Evolutionary conservation across 2,888 invertebrate species (phyloP).

Genomic region (Smittia sp.): DNA sequence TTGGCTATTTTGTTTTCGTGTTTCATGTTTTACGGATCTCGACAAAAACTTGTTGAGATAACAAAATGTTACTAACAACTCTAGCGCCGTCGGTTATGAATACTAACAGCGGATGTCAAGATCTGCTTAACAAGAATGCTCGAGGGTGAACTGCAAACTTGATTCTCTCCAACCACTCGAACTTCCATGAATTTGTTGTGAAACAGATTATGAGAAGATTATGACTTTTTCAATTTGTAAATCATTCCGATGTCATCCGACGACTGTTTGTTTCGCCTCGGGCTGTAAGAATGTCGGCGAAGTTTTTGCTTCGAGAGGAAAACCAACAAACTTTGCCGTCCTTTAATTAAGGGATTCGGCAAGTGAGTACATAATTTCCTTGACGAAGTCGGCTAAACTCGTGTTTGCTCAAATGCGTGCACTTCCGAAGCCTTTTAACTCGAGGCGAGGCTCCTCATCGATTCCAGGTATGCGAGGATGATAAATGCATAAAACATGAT

Average conservation of each 20-base stretch:
- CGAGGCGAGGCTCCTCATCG: background rate
- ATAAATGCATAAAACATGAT: constrained; percentile 3
- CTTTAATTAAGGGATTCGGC: constrained; percentile 4
- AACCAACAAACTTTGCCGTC: constrained; percentile 8
- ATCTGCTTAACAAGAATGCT: constrained; percentile 9
- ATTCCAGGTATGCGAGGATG: background rate
- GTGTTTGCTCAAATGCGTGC: background rate
- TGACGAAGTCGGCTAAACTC: background rate
- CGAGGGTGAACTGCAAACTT: background rate
- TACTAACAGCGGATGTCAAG: background rate
- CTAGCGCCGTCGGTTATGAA: constrained; percentile 8
- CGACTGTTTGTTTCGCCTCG: too few relatives aligned
- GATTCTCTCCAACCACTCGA: background rate
- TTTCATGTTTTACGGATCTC: background rate
- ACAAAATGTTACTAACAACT: background rate
- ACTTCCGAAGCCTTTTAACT: background rate
- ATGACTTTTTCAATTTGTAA: background rate
- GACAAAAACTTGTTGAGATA: background rate
- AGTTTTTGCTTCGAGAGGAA: too few relatives aligned
- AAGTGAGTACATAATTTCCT: background rate
- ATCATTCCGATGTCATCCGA: background rate
- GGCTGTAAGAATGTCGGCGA: too few relatives aligned
- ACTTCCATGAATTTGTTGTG: background rate
- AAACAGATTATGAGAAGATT: background rate
- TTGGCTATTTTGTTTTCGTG: background rate